A percentile compares a stretch with the other conserved stretches of the same genome.
phyloP scores from a whole-genome alignment of 2,797 vertebrate species.

The Centropyge bicolor region DNA sequence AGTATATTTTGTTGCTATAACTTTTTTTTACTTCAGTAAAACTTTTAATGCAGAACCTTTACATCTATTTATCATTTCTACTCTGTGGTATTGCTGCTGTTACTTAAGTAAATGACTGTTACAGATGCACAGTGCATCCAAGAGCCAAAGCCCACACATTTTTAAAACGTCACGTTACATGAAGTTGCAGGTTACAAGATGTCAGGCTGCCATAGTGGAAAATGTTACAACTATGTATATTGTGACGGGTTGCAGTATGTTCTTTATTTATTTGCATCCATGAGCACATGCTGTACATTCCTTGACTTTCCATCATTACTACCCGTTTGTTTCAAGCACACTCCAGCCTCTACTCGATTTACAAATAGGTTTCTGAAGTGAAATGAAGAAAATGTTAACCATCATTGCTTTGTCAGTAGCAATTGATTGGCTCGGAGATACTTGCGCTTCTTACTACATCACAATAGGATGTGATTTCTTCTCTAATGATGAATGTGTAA shows the following conservation, averaged over 20 bases:
- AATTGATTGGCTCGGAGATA: background rate
- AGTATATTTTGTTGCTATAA: too few relatives aligned
- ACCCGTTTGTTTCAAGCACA: background rate
- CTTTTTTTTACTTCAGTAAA: too few relatives aligned
- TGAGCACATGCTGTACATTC: background rate
- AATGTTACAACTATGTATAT: background rate
- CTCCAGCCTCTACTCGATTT: background rate
- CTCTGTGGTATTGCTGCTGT: too few relatives aligned
- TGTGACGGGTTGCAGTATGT: too few relatives aligned
- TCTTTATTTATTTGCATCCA: background rate
- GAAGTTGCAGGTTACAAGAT: background rate
- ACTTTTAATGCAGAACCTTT: too few relatives aligned
- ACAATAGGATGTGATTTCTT: constrained; percentile 28
- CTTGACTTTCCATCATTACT: background rate
- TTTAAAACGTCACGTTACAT: background rate
- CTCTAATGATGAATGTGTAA: constrained; percentile 25
- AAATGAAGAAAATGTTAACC: background rate
- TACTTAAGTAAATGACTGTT: background rate
- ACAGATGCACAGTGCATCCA: background rate
- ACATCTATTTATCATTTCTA: too few relatives aligned
- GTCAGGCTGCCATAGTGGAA: too few relatives aligned
- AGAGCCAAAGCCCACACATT: background rate
- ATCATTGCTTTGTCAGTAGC: background rate
- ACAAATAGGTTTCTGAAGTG: background rate
- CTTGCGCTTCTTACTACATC: constrained; percentile 7